Evolutionary conservation across 2,797 vertebrate genomes (phyloP).

Genomic region (Pampus argenteus): DNA sequence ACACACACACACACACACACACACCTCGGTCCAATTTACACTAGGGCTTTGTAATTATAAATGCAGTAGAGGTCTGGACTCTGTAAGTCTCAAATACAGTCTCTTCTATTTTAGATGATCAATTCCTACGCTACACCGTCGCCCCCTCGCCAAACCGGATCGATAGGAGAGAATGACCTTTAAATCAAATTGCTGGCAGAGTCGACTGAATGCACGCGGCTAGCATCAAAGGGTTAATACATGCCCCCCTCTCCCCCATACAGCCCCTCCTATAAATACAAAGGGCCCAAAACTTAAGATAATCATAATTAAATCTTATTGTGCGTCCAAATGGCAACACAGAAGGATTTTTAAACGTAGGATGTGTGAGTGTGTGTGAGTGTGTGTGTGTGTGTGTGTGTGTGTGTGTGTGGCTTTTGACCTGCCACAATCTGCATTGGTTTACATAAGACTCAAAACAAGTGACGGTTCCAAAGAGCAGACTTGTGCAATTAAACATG

Average conservation of each 20-base stretch:
- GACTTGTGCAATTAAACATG: slow-evolving; percentile 61
- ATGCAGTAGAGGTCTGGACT: slow-evolving; percentile 74
- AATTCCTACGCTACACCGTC: slow-evolving; percentile 81
- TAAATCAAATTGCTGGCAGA: slow-evolving; percentile 88
- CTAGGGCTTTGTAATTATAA: slow-evolving; percentile 72
- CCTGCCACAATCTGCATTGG: slow-evolving; percentile 43
- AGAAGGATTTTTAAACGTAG: background rate
- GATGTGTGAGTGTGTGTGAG: slow-evolving; percentile 1
- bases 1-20: slow-evolving; percentile 12
- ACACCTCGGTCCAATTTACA: slow-evolving; percentile 50
- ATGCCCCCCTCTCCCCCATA: slow-evolving; percentile 2
- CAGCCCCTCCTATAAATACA: slow-evolving; percentile 18
- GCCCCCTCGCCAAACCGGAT: slow-evolving; percentile 84
- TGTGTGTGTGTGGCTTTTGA: slow-evolving; percentile 43
- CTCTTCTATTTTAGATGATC: slow-evolving; percentile 86
- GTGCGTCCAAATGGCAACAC: slow-evolving; percentile 26
- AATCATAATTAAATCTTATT: slow-evolving; percentile 59
- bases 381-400: background rate
- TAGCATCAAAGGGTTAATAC: slow-evolving; percentile 81
- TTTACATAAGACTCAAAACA: slow-evolving; percentile 51
- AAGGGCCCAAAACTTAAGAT: slow-evolving; percentile 49
- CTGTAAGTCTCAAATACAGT: slow-evolving; percentile 80
- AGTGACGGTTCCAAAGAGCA: slow-evolving; percentile 58
- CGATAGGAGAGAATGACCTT: slow-evolving; percentile 88
- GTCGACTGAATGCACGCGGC: slow-evolving; percentile 78